phyloP scores from a whole-genome alignment of 2,797 vertebrate genomes.

The Scarus forsteni region DNA sequence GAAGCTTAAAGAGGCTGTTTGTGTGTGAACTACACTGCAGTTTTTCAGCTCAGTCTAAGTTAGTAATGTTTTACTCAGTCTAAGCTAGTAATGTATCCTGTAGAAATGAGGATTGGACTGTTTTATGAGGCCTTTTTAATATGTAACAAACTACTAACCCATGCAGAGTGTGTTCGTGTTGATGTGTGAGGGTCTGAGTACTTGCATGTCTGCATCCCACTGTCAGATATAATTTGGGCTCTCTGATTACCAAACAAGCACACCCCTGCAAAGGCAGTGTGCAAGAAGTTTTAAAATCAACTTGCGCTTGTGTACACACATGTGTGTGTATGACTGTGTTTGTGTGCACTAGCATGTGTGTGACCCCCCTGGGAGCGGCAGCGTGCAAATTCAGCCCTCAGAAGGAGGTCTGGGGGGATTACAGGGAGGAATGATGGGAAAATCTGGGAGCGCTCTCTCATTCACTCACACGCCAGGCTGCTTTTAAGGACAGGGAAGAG shows the following conservation, averaged over 20 bases:
- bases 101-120: constrained; percentile 55
- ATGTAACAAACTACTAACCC: constrained; percentile 57
- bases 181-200: constrained; percentile 9
- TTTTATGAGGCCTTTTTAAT: constrained; percentile 59
- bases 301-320: constrained; percentile 7
- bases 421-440: constrained; percentile 81
- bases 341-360: constrained; percentile 38
- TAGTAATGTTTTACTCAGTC: constrained; percentile 23
- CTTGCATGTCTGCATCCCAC: constrained; percentile 28
- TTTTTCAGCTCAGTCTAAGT: constrained; percentile 29
- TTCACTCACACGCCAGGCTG: constrained; percentile 79
- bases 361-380: constrained; percentile 60
- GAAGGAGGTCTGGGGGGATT: constrained; percentile 81
- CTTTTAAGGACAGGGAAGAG: constrained; percentile 72
- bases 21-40: constrained; percentile 10
- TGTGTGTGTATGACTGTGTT: constrained; percentile 25
- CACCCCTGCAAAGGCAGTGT: constrained; percentile 45
- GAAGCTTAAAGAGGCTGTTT: constrained; percentile 9
- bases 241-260: constrained; percentile 54
- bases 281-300: constrained; percentile 45
- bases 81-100: constrained; percentile 24
- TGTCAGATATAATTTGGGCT: constrained; percentile 47
- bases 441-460: constrained; percentile 80
- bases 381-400: constrained; percentile 78
- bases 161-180: constrained; percentile 34